Conservation (phyloP, 2,888 invertebrate genomes). For the Cataglyphis livida region DNA sequence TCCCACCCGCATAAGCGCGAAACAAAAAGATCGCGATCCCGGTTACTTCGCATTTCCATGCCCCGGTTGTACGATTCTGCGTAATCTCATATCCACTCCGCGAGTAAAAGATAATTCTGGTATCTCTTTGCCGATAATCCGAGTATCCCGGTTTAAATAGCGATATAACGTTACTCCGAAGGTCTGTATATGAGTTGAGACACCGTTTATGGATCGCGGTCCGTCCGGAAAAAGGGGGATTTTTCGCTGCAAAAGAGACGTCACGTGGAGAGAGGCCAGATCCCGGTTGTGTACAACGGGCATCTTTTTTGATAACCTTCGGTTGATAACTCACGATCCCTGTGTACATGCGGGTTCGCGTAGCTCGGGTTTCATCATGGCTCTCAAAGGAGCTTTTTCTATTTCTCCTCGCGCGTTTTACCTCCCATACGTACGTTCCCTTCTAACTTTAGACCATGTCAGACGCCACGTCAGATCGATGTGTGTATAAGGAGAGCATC, state of each 20-base stretch:
- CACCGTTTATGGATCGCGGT: conserved; percentile 13
- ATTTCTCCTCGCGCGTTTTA: conserved; percentile 8
- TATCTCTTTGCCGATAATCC: conserved; percentile 20
- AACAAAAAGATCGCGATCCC: conserved; percentile 37
- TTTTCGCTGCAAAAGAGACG: background rate
- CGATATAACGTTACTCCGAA: conserved; percentile 4
- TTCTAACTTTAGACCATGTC: conserved; percentile 11
- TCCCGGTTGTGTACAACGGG: background rate
- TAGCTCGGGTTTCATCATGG: conserved; percentile 44
- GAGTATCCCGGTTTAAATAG: conserved; percentile 6
- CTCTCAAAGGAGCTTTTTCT: conserved; percentile 52
- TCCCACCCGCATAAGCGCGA: conserved; percentile 18
- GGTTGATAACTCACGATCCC: conserved; percentile 22
- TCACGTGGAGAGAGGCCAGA: background rate
- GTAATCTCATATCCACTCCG: background rate
- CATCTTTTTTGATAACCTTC: conserved; percentile 36
- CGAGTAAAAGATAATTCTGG: background rate
- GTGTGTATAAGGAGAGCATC: background rate
- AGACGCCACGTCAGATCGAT: background rate
- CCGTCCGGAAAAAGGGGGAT: background rate
- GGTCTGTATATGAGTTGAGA: background rate
- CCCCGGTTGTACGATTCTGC: background rate
- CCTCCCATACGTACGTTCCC: background rate
- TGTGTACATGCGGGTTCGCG: conserved; percentile 28
- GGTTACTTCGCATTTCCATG: conserved; percentile 24